Evolutionary conservation across 2,888 invertebrate species (phyloP).

Genomic region (Epistrophella euchroma): DNA sequence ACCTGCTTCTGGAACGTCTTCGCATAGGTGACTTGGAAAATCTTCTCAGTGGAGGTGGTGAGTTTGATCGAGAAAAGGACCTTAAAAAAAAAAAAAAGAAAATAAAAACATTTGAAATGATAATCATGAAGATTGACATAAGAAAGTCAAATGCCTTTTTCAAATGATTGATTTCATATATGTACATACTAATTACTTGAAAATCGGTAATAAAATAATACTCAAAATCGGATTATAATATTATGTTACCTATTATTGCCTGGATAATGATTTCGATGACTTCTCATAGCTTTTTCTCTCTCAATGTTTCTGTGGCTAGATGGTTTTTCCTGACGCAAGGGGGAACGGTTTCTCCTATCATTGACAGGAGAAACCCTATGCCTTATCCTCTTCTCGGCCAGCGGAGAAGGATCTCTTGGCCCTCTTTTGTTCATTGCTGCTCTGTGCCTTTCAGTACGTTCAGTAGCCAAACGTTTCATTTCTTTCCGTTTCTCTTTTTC

Average conservation of each 20-base stretch:
- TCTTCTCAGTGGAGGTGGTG: slow-evolving; percentile 77
- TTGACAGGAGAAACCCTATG: slow-evolving; percentile 80
- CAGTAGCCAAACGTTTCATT: slow-evolving; percentile 84
- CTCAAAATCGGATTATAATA: not conserved
- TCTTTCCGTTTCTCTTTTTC: slow-evolving; percentile 89
- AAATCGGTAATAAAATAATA: not conserved
- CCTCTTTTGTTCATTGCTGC: slow-evolving; percentile 80
- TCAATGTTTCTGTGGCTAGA: slow-evolving; percentile 63
- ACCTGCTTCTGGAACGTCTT: slow-evolving; percentile 79
- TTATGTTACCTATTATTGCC: slow-evolving; percentile 58
- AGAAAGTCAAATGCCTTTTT: not conserved
- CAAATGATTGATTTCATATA: not conserved
- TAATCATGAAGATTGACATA: not conserved
- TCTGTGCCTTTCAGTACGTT: slow-evolving; percentile 83
- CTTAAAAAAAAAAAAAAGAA: slow-evolving; percentile 63
- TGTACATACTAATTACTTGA: not conserved
- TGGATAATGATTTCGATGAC: slow-evolving; percentile 61
- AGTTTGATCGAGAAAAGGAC: slow-evolving; percentile 78
- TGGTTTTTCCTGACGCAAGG: slow-evolving; percentile 78
- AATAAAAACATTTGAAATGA: not conserved
- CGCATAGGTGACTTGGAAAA: slow-evolving; percentile 78
- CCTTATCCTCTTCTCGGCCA: slow-evolving; percentile 77
- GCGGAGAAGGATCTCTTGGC: slow-evolving; percentile 68
- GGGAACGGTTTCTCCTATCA: slow-evolving; percentile 81
- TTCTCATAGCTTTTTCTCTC: slow-evolving; percentile 69